Evolutionary conservation across 2,888 invertebrate genomes (phyloP), one percentile per base, ranked within the genome.

Genomic region (Operophtera brumata): DNA sequence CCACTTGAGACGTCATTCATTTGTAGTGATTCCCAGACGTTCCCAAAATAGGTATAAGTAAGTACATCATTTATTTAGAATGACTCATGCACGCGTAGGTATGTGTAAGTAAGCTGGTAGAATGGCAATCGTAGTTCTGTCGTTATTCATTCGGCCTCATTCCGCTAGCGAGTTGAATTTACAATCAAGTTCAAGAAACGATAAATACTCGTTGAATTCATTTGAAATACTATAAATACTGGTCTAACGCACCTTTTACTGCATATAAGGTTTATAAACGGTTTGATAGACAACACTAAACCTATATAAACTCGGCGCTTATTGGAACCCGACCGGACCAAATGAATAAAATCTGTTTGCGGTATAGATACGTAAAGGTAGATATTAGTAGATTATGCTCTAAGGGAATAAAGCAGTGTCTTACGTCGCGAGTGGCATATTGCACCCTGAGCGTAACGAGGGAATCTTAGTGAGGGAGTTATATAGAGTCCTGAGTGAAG

Each of bases 11-110:
- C 73, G 59, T 71, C 67, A 67, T 70, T 75, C 77, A 76, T 72
- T 78, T 77, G 70, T 73, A 74, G 74, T 80, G 78, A 83, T 83
- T 79, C 77, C 75, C 83, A 86, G 85, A 86, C 85, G 78, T 65
- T 80, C 81, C 79, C 70, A 68, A 86, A 87, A 88, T 85, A 84
- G 67, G 61, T 61, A 64, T 76, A 40, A 11, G 30, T 76, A 40
- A 11, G 30, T 35, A 79, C 73, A 69, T 69, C 67, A 71, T 68
- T 66, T 67, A 70, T 67, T 69, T 58, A 59, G 67, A 72, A 76
- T 83, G 84, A 82, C 65, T 85, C 84, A 84, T 66, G 50, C 52
- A 9, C 11, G 11, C 9, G 26, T 14, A 9, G 20, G n/a, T 65
- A 63, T 65, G 60, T 56, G 55, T 61, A 57, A 64, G 52, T 61